These are phyloP conservation scores for Rhyacophila brunnea DNA, from an alignment of 1,140 invertebrate genomes.

Conservation along the genomic window DNA sequence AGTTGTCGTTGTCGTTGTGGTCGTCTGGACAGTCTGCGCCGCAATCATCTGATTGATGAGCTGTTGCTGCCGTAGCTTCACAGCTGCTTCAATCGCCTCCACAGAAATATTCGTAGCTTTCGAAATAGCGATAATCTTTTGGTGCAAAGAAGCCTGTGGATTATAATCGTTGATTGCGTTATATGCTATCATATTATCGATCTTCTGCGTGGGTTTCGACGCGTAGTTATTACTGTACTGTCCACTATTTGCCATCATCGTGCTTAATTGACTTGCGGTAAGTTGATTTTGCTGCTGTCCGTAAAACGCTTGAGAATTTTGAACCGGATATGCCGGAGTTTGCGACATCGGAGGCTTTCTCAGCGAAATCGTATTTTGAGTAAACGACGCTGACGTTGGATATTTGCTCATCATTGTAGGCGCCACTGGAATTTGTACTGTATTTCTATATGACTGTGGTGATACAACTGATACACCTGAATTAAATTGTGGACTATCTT, in stretches of 20 bases:
- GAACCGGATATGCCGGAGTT: not conserved
- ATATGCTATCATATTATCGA: slow-evolving; percentile 44
- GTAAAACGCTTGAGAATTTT: slow-evolving; percentile 8
- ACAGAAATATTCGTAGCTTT: slow-evolving; percentile 71
- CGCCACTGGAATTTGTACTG: slow-evolving; percentile 37
- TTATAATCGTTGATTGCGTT: slow-evolving; percentile 49
- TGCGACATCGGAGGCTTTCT: slow-evolving; percentile 35
- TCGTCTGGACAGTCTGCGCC: slow-evolving; percentile 48
- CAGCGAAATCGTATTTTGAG: slow-evolving; percentile 36
- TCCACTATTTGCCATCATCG: slow-evolving; percentile 30
- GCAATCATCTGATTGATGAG: slow-evolving; percentile 56
- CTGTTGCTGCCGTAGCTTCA: slow-evolving; percentile 67
- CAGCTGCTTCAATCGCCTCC: slow-evolving; percentile 70
- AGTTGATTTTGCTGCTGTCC: slow-evolving; percentile 11
- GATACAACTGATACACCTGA: slow-evolving; percentile 45
- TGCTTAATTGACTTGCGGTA: not conserved
- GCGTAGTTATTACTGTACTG: slow-evolving; percentile 29
- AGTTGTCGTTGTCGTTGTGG: slow-evolving; percentile 50
- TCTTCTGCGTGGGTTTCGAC: slow-evolving; percentile 47
- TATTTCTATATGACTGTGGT: slow-evolving; percentile 41
- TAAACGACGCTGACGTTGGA: slow-evolving; percentile 34
- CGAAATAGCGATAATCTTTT: slow-evolving; percentile 52
- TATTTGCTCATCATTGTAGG: slow-evolving; percentile 32
- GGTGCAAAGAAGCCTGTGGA: slow-evolving; percentile 37
- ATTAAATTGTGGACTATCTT: slow-evolving; percentile 43